phyloP scores from a whole-genome alignment of 2,113 vertebrate species.

The Dicerorhinus sumatrensis region DNA sequence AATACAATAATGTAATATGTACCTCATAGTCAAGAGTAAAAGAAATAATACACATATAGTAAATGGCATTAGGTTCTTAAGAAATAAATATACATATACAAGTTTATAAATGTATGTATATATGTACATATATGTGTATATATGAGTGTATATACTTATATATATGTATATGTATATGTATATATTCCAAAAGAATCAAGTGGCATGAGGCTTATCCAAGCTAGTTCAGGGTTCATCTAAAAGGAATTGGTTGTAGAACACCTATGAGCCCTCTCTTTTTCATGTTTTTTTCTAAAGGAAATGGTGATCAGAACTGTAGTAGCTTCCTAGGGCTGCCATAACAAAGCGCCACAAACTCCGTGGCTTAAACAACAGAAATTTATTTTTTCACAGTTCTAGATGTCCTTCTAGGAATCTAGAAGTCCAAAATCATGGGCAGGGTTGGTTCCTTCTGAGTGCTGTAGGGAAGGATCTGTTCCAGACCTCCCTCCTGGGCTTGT shows the following conservation, averaged over 20 bases:
- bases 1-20: background rate
- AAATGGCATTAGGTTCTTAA: background rate
- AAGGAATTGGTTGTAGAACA: background rate
- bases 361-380: background rate
- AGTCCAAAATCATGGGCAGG: background rate
- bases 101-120: background rate
- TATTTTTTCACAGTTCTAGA: background rate
- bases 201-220: background rate
- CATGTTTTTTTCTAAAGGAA: background rate
- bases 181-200: background rate
- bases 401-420: background rate
- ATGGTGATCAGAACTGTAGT: background rate
- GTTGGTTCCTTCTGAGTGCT: background rate
- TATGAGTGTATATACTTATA: background rate
- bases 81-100: background rate
- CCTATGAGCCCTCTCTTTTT: background rate
- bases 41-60: background rate
- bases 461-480: background rate
- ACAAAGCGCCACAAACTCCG: background rate
- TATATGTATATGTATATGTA: background rate
- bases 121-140: background rate
- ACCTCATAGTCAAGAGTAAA: background rate
- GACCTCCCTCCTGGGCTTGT: background rate
- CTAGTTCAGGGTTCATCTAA: background rate
- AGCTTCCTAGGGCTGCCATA: background rate